A percentile compares a stretch with the other conserved stretches of the same genome.
phyloP scores from a whole-genome alignment of 1,140 invertebrate genomes.

The Heliconius melpomene region DNA sequence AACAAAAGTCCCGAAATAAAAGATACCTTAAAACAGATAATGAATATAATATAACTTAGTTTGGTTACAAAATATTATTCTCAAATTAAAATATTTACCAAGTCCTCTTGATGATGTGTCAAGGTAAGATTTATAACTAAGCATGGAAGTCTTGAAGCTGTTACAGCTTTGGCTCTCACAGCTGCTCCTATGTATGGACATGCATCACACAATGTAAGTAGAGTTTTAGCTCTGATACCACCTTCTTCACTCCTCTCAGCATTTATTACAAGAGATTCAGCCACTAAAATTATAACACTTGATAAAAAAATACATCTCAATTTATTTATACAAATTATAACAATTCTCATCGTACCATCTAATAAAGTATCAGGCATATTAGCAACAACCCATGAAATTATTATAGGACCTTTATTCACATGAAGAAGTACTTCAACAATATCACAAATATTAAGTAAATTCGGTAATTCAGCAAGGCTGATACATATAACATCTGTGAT shows the following conservation, averaged over 20 bases:
- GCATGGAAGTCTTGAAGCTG: conserved; percentile 94
- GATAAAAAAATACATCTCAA: not conserved
- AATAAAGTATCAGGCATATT: conserved; percentile 97
- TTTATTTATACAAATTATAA: not conserved
- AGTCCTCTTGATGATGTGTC: conserved; percentile 71
- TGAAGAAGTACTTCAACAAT: conserved; percentile 93
- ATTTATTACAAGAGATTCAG: conserved; percentile 90
- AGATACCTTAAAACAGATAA: conserved; percentile 82
- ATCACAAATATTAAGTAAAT: conserved; percentile 91
- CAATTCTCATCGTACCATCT: conserved; percentile 84
- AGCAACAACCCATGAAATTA: conserved; percentile 93
- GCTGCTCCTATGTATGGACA: conserved; percentile 92
- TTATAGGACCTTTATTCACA: conserved; percentile 93
- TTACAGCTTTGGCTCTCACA: conserved; percentile 92
- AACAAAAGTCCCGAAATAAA: conserved; percentile 95
- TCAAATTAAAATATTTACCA: conserved; percentile 52
- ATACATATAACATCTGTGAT: conserved; percentile 97
- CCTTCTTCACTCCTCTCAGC: conserved; percentile 95
- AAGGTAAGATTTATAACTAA: conserved; percentile 89
- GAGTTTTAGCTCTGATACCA: conserved; percentile 81
- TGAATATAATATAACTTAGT: not conserved
- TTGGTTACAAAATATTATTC: not conserved
- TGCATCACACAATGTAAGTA: conserved; percentile 93
- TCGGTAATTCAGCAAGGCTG: conserved; percentile 94
- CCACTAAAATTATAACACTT: conserved; percentile 83